Evolutionary conservation across 2,113 vertebrate species (phyloP), one percentile per base, ranked within the genome.

Genomic region (Passerina amoena): DNA sequence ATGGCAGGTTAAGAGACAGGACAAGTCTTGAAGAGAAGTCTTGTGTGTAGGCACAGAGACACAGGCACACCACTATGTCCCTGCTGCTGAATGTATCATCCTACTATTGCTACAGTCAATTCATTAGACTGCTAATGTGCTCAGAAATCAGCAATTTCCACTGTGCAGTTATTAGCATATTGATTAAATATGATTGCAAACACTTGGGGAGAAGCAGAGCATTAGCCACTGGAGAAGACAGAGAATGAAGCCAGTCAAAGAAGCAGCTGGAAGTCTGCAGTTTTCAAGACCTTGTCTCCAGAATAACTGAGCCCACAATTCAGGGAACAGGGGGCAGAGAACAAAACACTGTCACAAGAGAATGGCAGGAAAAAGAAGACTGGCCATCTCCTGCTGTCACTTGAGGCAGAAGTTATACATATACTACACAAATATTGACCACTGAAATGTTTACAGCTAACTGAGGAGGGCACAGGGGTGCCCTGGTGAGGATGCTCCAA

Each of bases 121-220:
- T 90, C 78, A 82, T 93, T 63, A 84, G 22, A 70, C 38, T 54
- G 51, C 50, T 66, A 68, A 63, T 9, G 11, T n/a, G 68, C 70
- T 81, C 79, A 88, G 64, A 83, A 94, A 93, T 71, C 14, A 75
- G 68, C 81, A 28, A 86, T 48, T 91, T 90, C 45, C 63, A 90
- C 91, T 40, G 50, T 45, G 54, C 27, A 35, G 50, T 63, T 83
- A 88, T 61, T 83, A 86, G 48, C 59, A 90, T 70, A 83, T 77
- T 60, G 86, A 90, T 88, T 77, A 90, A 77, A 88, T 28, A 18
- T 54, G 80, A 93, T 37, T 86, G 72, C 71, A 92, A 92, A 78
- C 2, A 20, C 75, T 23, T 40, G 14, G 23, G 45, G 50, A 79
- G 35, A 68, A 77, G 61, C 30, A 1, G 6, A 95, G 59, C 7